phyloP scores from a whole-genome alignment of 2,888 invertebrate species.

The Plagodis dolabraria region DNA sequence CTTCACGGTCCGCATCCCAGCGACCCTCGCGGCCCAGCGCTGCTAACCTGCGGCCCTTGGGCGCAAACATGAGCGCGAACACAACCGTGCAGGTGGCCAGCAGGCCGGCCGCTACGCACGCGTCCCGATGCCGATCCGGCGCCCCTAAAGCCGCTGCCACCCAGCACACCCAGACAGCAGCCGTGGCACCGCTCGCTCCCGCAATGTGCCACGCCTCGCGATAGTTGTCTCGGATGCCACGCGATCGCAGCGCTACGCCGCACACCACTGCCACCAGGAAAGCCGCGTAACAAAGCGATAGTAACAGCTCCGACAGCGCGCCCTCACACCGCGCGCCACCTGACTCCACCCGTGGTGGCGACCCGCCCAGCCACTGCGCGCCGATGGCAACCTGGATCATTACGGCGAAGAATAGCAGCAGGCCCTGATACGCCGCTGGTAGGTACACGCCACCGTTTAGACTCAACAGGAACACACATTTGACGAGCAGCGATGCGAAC shows the following conservation, averaged over 20 bases:
- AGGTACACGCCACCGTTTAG: slow-evolving; percentile 96
- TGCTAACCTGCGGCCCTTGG: slow-evolving; percentile 95
- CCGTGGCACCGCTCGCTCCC: slow-evolving; percentile 92
- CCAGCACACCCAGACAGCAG: slow-evolving; percentile 95
- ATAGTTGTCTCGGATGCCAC: slow-evolving; percentile 96
- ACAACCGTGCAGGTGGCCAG: slow-evolving; percentile 93
- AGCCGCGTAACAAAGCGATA: slow-evolving; percentile 93
- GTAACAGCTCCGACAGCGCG: slow-evolving; percentile 88
- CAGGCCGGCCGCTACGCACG: slow-evolving; percentile 95
- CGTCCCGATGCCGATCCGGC: slow-evolving; percentile 92
- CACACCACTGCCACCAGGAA: slow-evolving; percentile 94
- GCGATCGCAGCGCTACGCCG: slow-evolving; percentile 92
- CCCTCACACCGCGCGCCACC: slow-evolving; percentile 85
- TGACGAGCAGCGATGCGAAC: slow-evolving; percentile 95
- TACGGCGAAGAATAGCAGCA: slow-evolving; percentile 95
- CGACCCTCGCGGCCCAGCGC: slow-evolving; percentile 96
- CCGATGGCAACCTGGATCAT: slow-evolving; percentile 95
- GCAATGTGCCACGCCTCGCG: slow-evolving; percentile 97
- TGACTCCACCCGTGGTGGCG: slow-evolving; percentile 85
- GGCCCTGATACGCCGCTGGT: slow-evolving; percentile 95
- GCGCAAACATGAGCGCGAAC: slow-evolving; percentile 97
- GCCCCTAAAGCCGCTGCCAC: slow-evolving; percentile 92
- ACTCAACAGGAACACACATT: slow-evolving; percentile 96
- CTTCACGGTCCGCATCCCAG: slow-evolving; percentile 92
- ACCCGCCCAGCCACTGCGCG: slow-evolving; percentile 92